These are phyloP conservation scores for Thunnus thynnus DNA, from an alignment of 2,113 vertebrate genomes.

Conservation along the genomic window DNA sequence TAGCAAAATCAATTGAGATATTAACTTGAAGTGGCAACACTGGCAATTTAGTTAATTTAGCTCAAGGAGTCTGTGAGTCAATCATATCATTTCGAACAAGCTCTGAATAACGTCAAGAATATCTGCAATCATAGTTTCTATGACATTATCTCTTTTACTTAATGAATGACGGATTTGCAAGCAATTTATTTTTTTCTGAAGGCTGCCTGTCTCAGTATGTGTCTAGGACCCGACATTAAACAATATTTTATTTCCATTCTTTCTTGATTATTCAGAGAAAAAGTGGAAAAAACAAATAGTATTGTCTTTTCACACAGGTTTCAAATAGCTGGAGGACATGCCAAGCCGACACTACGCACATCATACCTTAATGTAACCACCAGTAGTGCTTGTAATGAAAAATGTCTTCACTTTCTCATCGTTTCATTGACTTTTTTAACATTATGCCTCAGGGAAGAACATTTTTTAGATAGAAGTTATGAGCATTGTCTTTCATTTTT, in stretches of 20 bases:
- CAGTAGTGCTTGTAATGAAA: slow-evolving; percentile 37
- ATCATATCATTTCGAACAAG: slow-evolving; percentile 19
- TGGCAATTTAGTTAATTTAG: slow-evolving; percentile 35
- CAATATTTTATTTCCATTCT: neutral
- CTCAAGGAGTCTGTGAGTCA: slow-evolving; percentile 24
- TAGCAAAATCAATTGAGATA: slow-evolving; percentile 32
- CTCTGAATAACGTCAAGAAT: slow-evolving; percentile 19
- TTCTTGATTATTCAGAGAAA: neutral
- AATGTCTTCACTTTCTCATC: slow-evolving; percentile 44
- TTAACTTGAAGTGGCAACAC: slow-evolving; percentile 42
- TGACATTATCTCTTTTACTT: neutral
- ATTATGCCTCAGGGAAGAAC: slow-evolving; percentile 39
- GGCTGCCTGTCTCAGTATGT: neutral
- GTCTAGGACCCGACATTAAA: neutral
- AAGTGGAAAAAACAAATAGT: slow-evolving; percentile 21
- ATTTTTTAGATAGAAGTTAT: slow-evolving; percentile 34
- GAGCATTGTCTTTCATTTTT: slow-evolving; percentile 16
- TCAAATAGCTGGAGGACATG: slow-evolving; percentile 44
- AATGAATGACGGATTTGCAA: slow-evolving; percentile 11
- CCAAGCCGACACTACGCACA: neutral
- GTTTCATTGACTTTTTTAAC: slow-evolving; percentile 37
- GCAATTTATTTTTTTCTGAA: neutral
- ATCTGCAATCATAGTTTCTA: neutral
- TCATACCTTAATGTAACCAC: slow-evolving; percentile 47
- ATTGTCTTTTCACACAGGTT: slow-evolving; percentile 14